Evolutionary conservation across 2,888 invertebrate genomes (phyloP).

Genomic region (Tachina fera): DNA sequence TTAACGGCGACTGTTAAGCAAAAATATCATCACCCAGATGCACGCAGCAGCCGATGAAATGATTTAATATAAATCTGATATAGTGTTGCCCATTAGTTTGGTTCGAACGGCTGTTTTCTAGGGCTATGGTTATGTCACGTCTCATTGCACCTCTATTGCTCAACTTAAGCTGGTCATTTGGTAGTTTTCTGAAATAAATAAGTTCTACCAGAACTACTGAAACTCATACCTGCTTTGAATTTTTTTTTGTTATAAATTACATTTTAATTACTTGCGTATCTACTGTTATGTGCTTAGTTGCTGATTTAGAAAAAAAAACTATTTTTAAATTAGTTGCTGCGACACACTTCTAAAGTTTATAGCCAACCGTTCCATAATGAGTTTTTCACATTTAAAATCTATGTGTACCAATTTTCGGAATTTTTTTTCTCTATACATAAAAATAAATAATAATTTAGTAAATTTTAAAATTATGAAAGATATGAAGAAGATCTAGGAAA

Average conservation of each 20-base stretch:
- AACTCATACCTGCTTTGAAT: constrained; percentile 22
- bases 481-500: constrained; percentile 19
- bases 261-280: constrained; percentile 18
- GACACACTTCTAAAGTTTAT: constrained; percentile 48
- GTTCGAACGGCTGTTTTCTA: no score
- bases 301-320: neutral
- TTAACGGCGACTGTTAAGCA: no score
- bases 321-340: constrained; percentile 53
- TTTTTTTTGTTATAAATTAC: constrained; percentile 8
- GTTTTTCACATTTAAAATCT: neutral
- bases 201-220: no score
- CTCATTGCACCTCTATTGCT: no score
- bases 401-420: constrained; percentile 24
- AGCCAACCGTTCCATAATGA: neutral
- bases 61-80: no score
- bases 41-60: no score
- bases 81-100: no score
- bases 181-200: no score
- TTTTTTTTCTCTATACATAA: constrained; percentile 14
- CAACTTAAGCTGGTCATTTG: no score
- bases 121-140: no score
- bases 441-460: constrained; percentile 24
- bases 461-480: constrained; percentile 54
- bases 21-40: no score
- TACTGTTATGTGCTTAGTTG: no score